A percentile compares a stretch with the other conserved stretches of the same genome.
Evolutionary conservation across 2,113 vertebrate species (phyloP).

Genomic region (Lota lota): DNA sequence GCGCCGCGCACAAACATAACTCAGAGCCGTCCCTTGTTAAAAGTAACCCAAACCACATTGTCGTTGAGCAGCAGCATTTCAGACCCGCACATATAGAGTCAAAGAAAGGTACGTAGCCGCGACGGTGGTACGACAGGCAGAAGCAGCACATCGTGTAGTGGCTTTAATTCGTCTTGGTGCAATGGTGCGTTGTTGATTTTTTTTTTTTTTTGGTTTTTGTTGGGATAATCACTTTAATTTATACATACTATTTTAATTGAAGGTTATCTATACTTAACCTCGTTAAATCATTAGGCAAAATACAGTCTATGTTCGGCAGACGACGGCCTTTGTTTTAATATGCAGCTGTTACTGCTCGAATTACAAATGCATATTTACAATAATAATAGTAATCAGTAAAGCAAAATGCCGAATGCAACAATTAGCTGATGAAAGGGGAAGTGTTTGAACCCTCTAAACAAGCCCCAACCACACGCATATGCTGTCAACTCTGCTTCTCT

Average conservation of each 20-base stretch:
- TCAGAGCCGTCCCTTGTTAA: constrained; percentile 83
- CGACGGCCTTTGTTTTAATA: background rate
- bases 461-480: too few species aligned
- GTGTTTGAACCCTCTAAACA: too few species aligned
- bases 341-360: background rate
- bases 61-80: constrained; percentile 80
- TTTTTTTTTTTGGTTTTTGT: background rate
- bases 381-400: too few species aligned
- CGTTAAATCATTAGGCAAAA: constrained; percentile 1
- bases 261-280: constrained; percentile 5
- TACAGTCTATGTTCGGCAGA: background rate
- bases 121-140: background rate
- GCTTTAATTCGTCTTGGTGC: constrained; percentile 23
- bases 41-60: constrained; percentile 80
- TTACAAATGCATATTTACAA: too few species aligned
- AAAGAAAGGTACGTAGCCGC: constrained; percentile 91
- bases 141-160: constrained; percentile 6
- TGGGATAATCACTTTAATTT: constrained; percentile 7
- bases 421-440: too few species aligned
- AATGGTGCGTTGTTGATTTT: constrained; percentile 5
- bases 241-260: background rate
- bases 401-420: too few species aligned
- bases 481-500: too few species aligned
- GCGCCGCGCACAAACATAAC: constrained; percentile 80
- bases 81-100: constrained; percentile 83